phyloP scores from a whole-genome alignment of 2,797 vertebrate species.

The Alcedo quadribrachys region DNA sequence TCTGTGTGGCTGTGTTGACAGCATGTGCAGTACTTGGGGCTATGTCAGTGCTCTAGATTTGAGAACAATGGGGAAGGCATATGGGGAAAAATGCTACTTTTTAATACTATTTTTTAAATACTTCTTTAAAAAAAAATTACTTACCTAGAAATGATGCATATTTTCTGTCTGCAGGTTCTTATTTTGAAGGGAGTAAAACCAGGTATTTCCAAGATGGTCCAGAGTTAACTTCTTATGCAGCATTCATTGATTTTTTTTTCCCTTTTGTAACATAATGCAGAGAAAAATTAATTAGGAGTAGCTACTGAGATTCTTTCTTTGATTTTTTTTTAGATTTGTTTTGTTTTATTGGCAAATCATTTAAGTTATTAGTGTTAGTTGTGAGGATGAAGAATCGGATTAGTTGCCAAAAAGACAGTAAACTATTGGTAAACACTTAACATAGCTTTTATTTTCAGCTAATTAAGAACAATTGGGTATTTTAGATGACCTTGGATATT shows the following conservation, averaged over 20 bases:
- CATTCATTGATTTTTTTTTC: constrained; percentile 30
- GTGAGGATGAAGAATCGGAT: constrained; percentile 36
- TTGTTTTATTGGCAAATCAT: constrained; percentile 53
- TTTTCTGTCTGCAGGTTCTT: constrained; percentile 3
- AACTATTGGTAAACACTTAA: constrained; percentile 59
- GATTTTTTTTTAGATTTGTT: constrained; percentile 21
- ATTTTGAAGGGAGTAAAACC: neutral
- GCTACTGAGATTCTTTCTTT: constrained; percentile 30
- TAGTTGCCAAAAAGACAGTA: constrained; percentile 50
- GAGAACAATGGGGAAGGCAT: fast-evolving
- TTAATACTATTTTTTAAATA: no score
- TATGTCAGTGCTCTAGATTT: neutral
- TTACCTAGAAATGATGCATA: neutral
- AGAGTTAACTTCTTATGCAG: neutral
- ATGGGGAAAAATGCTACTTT: neutral
- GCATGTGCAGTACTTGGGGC: neutral
- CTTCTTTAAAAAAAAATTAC: neutral
- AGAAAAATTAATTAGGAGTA: constrained; percentile 46
- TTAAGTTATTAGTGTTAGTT: constrained; percentile 55
- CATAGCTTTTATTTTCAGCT: constrained; percentile 52
- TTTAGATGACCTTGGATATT: constrained; percentile 46
- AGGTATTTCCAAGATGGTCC: neutral
- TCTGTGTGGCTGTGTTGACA: neutral
- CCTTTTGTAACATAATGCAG: constrained; percentile 23
- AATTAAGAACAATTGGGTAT: constrained; percentile 59